Evolutionary conservation across 2,113 vertebrate genomes (phyloP).

Genomic region (Epinephelus cyanopodus): DNA sequence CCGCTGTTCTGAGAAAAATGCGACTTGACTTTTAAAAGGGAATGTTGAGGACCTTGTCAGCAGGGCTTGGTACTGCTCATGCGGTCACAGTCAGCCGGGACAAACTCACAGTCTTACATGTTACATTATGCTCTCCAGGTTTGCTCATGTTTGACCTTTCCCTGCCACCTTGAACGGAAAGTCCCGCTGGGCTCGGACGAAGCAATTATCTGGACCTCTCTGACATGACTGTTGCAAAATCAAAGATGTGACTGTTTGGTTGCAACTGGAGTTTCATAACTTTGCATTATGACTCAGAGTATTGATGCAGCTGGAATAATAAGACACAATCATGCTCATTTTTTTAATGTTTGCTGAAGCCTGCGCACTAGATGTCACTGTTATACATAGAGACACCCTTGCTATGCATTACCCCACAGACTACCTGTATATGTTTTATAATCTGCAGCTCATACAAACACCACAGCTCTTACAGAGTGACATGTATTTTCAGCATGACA

Average conservation of each 20-base stretch:
- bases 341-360: background rate
- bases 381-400: slow-evolving; percentile 28
- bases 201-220: slow-evolving; percentile 32
- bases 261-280: background rate
- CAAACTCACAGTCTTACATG: slow-evolving; percentile 22
- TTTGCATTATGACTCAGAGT: background rate
- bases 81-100: slow-evolving; percentile 3
- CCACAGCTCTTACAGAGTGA: background rate
- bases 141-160: slow-evolving; percentile 65
- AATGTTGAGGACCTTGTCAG: slow-evolving; percentile 73
- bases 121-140: slow-evolving; percentile 57
- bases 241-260: background rate
- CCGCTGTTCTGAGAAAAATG: slow-evolving; percentile 67
- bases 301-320: background rate
- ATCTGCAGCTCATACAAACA: background rate
- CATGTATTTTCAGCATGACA: background rate
- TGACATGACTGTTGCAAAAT: slow-evolving; percentile 15
- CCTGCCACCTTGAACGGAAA: slow-evolving; percentile 37
- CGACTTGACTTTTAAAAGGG: slow-evolving; percentile 63
- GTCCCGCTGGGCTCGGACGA: slow-evolving; percentile 25
- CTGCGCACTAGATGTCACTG: slow-evolving; percentile 53
- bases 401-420: background rate
- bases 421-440: background rate
- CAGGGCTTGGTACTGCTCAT: slow-evolving; percentile 56
- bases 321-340: background rate